phyloP scores from a whole-genome alignment of 2,113 vertebrate species.

The Rhineura floridana region DNA sequence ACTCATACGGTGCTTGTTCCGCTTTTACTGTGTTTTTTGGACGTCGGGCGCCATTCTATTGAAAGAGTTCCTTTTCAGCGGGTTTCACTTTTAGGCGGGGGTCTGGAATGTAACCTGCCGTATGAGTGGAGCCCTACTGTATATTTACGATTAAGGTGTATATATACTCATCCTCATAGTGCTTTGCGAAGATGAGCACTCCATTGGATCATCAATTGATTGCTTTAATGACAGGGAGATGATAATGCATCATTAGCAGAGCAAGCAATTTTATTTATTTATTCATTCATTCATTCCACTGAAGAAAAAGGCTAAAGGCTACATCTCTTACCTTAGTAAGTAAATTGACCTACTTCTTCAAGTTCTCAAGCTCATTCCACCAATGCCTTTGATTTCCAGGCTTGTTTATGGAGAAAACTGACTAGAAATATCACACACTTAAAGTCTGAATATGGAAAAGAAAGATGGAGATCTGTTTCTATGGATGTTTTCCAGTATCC shows the following conservation, averaged over 20 bases:
- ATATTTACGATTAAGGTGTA: neutral
- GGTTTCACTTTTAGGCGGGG: too few species aligned
- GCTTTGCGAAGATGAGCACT: neutral
- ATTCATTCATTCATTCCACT: neutral
- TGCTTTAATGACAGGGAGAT: neutral
- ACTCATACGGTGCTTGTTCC: too few species aligned
- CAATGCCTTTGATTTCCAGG: constrained; percentile 1
- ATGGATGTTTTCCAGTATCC: neutral
- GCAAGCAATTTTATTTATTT: neutral
- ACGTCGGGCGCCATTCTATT: too few species aligned
- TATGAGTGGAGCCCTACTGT: too few species aligned
- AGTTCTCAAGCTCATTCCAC: neutral
- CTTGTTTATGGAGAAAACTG: neutral
- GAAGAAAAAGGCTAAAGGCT: neutral
- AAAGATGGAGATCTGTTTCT: neutral
- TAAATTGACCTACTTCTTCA: neutral
- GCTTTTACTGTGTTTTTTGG: too few species aligned
- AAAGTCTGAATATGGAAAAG: neutral
- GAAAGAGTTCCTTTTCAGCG: too few species aligned
- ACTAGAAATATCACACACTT: neutral
- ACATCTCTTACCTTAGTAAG: constrained; percentile 15
- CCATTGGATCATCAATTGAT: neutral
- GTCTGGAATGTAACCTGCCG: too few species aligned
- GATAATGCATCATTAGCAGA: neutral
- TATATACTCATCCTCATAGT: neutral